Percentiles rank a stretch among this genome's conserved stretches.
phyloP scores from a whole-genome alignment of 1,140 invertebrate genomes.

The Phocides pigmalion region DNA sequence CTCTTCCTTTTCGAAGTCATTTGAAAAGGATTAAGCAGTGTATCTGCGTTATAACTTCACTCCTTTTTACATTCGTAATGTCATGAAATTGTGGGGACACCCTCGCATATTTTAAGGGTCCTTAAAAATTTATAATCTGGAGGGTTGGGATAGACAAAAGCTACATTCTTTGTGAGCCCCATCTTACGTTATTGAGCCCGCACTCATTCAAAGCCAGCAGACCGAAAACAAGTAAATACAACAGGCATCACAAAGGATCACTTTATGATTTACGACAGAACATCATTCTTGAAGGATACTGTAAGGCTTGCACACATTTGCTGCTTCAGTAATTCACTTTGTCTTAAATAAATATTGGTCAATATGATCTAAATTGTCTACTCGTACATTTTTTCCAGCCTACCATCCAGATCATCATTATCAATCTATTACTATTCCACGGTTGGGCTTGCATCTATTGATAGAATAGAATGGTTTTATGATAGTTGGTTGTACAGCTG shows the following conservation, averaged over 20 bases:
- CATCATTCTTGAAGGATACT: conserved; percentile 40
- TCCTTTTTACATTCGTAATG: conserved; percentile 33
- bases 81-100: conserved; percentile 27
- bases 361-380: too few relatives aligned
- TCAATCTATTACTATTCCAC: too few relatives aligned
- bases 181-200: conserved; percentile 33
- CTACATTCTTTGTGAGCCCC: conserved; percentile 29
- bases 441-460: too few relatives aligned
- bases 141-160: conserved; percentile 31
- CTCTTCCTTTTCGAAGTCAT: too few relatives aligned
- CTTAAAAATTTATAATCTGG: conserved; percentile 42
- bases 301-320: neutral
- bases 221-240: conserved; percentile 57
- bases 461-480: too few relatives aligned
- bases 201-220: conserved; percentile 47
- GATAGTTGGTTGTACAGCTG: too few relatives aligned
- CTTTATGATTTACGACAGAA: conserved; percentile 55
- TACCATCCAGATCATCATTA: too few relatives aligned
- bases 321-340: too few relatives aligned
- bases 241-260: conserved; percentile 32
- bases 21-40: neutral
- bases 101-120: conserved; percentile 14
- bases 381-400: too few relatives aligned
- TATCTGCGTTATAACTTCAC: conserved; percentile 29
- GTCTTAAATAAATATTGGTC: too few relatives aligned